Conservation (phyloP, 1,140 invertebrate species). For the Temnothorax longispinosus region DNA sequence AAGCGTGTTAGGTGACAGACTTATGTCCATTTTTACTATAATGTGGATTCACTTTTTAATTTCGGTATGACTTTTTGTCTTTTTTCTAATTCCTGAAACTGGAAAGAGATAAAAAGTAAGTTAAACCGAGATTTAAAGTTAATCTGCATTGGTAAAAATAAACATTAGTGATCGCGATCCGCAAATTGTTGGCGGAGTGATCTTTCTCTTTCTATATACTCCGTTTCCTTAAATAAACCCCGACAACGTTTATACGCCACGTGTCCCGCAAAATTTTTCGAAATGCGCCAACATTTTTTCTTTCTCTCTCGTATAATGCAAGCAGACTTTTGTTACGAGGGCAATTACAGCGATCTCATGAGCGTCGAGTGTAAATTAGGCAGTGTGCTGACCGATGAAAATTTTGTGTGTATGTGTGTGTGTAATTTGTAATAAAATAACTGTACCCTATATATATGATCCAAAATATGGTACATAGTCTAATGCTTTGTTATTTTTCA, state of each 20-base stretch:
- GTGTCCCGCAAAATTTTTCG: background rate
- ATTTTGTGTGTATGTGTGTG: background rate
- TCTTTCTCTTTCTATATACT: background rate
- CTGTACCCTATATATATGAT: background rate
- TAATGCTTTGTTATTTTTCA: background rate
- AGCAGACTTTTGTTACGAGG: background rate
- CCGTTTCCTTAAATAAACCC: background rate
- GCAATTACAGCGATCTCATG: background rate
- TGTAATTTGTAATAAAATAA: constrained; percentile 21
- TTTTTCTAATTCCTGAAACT: too few relatives aligned
- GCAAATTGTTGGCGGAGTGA: background rate
- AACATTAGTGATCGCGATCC: background rate
- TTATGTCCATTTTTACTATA: too few relatives aligned
- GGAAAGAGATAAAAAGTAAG: too few relatives aligned
- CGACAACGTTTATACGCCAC: background rate
- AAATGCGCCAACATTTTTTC: background rate
- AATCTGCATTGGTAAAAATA: too few relatives aligned
- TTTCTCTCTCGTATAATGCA: background rate
- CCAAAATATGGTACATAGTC: background rate
- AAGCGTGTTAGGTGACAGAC: too few relatives aligned
- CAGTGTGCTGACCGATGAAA: constrained; percentile 9
- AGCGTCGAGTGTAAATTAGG: constrained; percentile 7
- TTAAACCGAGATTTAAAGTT: too few relatives aligned
- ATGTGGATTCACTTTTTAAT: too few relatives aligned
- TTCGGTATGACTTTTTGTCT: too few relatives aligned